A percentile compares a stretch with the other conserved stretches of the same genome.
phyloP scores from a whole-genome alignment of 2,113 vertebrate species.

The Albula glossodonta region DNA sequence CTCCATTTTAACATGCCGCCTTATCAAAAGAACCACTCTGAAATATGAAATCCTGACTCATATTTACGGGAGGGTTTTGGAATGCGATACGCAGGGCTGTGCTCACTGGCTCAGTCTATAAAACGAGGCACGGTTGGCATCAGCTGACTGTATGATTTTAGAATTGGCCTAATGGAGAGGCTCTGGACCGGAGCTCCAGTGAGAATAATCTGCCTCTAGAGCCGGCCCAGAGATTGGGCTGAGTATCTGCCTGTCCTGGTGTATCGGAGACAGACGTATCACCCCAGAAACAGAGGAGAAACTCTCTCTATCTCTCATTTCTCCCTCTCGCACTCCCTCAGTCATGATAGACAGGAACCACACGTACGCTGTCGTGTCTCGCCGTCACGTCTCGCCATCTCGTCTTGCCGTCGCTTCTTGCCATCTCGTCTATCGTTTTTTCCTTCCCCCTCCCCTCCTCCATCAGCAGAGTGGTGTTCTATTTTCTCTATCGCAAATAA shows the following conservation, averaged over 20 bases:
- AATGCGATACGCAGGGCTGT: constrained; percentile 39
- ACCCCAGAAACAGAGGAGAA: not conserved
- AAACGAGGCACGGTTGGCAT: constrained; percentile 48
- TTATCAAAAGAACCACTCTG: constrained; percentile 58
- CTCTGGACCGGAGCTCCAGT: not conserved
- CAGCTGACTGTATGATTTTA: constrained; percentile 55
- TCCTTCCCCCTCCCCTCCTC: not conserved
- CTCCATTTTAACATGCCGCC: constrained; percentile 43
- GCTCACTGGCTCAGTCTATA: constrained; percentile 52
- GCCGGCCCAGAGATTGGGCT: not conserved
- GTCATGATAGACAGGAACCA: not conserved
- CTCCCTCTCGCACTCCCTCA: too few species aligned
- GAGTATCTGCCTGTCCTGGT: not conserved
- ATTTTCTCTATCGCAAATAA: constrained; percentile 24
- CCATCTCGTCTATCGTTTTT: not conserved
- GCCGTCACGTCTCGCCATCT: too few species aligned
- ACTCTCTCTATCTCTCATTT: not conserved
- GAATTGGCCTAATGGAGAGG: constrained; percentile 46
- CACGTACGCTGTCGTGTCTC: not conserved
- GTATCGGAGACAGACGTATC: not conserved
- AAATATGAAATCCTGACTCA: constrained; percentile 49
- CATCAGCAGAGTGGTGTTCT: constrained; percentile 27
- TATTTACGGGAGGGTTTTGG: constrained; percentile 37
- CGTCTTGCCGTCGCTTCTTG: not conserved
- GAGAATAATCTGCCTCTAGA: not conserved